Evolutionary conservation across 35 echinoderm and acorn worm species (phyloP).

Genomic region (Holothuria glaberrima): DNA sequence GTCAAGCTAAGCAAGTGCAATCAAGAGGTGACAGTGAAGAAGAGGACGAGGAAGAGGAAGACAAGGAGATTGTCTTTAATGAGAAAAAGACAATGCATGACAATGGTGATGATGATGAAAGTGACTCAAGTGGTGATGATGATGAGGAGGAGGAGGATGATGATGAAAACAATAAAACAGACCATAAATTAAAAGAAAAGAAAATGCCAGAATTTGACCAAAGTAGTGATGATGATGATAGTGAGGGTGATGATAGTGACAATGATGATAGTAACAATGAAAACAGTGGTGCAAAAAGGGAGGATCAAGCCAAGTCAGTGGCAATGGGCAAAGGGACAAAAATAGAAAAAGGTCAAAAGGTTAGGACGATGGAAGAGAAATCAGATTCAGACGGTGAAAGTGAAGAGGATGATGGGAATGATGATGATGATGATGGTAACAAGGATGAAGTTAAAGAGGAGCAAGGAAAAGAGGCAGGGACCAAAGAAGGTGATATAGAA

Average conservation of each 20-base stretch:
- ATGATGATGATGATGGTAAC: too few relatives aligned
- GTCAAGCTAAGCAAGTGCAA: too few relatives aligned
- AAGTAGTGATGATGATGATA: too few relatives aligned
- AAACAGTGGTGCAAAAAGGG: too few relatives aligned
- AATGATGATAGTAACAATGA: too few relatives aligned
- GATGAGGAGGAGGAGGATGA: conserved; percentile 3
- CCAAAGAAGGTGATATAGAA: not conserved
- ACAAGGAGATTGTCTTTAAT: not conserved
- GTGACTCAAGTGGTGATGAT: not conserved
- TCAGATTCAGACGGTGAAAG: not conserved
- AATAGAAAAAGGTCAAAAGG: not conserved
- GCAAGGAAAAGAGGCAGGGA: not conserved
- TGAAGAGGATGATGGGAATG: not conserved
- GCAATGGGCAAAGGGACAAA: too few relatives aligned
- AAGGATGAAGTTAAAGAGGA: not conserved
- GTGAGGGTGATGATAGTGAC: too few relatives aligned
- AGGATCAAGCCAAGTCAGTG: too few relatives aligned
- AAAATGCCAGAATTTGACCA: too few relatives aligned
- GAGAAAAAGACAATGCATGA: not conserved
- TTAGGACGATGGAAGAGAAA: not conserved
- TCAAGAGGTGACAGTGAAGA: not conserved
- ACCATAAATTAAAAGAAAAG: not conserved
- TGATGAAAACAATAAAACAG: conserved; percentile 1
- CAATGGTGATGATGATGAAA: not conserved
- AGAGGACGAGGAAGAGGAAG: not conserved